These are phyloP conservation scores for Metridium senile DNA, from an alignment of 92 coral and sea anemone species.

Conservation along the genomic window DNA sequence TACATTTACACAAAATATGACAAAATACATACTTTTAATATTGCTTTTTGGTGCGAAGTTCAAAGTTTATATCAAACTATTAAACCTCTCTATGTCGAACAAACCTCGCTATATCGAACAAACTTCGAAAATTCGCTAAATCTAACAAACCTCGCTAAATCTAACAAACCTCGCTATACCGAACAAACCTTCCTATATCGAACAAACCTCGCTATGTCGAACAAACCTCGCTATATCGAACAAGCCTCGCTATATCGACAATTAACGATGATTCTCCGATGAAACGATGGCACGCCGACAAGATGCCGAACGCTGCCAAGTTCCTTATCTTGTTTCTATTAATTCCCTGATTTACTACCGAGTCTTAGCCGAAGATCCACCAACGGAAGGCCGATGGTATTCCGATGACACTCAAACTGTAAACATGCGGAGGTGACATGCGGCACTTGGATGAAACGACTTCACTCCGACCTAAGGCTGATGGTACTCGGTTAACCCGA, in stretches of 20 bases:
- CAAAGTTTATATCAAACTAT: not conserved
- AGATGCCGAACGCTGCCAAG: not conserved
- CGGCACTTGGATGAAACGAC: not conserved
- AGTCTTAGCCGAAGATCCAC: not conserved
- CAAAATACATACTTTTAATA: too few relatives aligned
- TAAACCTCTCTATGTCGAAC: not conserved
- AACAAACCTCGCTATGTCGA: not conserved
- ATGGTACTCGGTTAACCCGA: not conserved
- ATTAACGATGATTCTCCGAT: too few relatives aligned
- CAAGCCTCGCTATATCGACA: too few relatives aligned
- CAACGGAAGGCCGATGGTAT: not conserved
- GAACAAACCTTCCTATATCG: not conserved
- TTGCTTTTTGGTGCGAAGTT: too few relatives aligned
- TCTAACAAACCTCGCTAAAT: not conserved
- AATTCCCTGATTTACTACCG: not conserved
- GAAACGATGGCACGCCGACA: too few relatives aligned
- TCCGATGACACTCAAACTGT: not conserved
- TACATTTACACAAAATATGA: too few relatives aligned
- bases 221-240: not conserved
- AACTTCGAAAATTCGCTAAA: too few relatives aligned
- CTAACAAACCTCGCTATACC: not conserved
- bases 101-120: not conserved
- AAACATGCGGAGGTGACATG: too few relatives aligned
- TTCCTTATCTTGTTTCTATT: not conserved
- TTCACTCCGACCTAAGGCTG: not conserved